A percentile compares a stretch with the other conserved stretches of the same genome.
Evolutionary conservation across 2,797 vertebrate species (phyloP).

Genomic region (Glossophaga mutica): DNA sequence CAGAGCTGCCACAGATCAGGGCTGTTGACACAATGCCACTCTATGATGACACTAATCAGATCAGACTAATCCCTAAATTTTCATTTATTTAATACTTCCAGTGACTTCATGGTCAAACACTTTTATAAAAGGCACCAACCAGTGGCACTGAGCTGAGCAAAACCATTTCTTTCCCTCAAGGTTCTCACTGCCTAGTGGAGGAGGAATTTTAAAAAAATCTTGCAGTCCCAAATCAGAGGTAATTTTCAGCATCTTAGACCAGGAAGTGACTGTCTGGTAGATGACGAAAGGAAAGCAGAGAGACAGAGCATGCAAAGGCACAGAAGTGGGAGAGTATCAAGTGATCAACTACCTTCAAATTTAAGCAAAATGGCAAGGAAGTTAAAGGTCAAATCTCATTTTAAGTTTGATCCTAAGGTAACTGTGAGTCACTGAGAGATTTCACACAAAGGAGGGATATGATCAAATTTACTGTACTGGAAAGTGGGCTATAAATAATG

Average conservation of each 20-base stretch:
- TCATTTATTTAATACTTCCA: not conserved
- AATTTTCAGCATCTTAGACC: slow-evolving; percentile 2
- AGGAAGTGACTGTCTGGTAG: not conserved
- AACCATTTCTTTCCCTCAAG: not conserved
- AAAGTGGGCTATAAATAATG: not conserved
- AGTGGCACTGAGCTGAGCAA: not conserved
- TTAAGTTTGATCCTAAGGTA: not conserved
- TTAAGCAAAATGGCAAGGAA: not conserved
- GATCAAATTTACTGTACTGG: not conserved
- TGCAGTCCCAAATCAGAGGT: not conserved
- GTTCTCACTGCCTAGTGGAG: not conserved
- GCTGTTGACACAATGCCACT: not conserved
- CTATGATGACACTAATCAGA: not conserved
- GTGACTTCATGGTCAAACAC: not conserved
- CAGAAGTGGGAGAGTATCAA: not conserved
- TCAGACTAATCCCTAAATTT: not conserved
- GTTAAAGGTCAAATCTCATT: not conserved
- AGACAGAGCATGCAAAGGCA: not conserved
- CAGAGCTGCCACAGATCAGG: not conserved
- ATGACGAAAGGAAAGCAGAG: slow-evolving; percentile 15
- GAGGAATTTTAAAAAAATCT: not conserved
- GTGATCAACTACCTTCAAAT: not conserved
- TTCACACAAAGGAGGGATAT: not conserved
- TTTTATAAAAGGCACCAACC: not conserved
- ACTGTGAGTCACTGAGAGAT: not conserved